Evolutionary conservation across 2,888 invertebrate species (phyloP).

Genomic region (Cheilosia vulpina): DNA sequence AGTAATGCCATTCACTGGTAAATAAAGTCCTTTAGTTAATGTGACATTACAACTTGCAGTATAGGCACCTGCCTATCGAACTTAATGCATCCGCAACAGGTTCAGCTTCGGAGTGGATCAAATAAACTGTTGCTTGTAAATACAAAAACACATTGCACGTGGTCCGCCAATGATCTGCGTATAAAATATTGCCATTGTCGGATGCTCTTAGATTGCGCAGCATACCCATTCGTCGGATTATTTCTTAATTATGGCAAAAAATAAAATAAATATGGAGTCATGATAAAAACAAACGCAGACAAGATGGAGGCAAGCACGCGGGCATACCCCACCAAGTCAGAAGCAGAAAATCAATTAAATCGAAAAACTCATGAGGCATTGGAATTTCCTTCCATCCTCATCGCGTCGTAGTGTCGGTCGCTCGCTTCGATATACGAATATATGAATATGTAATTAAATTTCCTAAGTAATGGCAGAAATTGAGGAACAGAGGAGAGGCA

Average conservation of each 20-base stretch:
- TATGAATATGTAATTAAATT: slow-evolving; percentile 67
- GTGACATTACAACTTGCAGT: slow-evolving; percentile 15
- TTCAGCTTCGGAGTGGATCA: slow-evolving; percentile 14
- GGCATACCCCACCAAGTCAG: neutral
- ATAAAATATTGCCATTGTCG: slow-evolving; percentile 48
- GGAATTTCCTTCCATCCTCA: slow-evolving; percentile 26
- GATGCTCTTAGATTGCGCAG: slow-evolving; percentile 52
- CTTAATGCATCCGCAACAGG: slow-evolving; percentile 33
- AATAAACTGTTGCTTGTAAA: slow-evolving; percentile 1
- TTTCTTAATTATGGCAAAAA: slow-evolving; percentile 71
- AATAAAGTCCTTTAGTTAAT: slow-evolving; percentile 68
- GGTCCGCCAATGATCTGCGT: neutral
- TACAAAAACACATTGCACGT: slow-evolving; percentile 4
- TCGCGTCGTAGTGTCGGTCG: slow-evolving; percentile 1
- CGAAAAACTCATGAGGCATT: slow-evolving; percentile 53
- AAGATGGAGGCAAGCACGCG: slow-evolving; percentile 26
- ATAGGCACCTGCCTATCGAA: neutral
- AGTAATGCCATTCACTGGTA: slow-evolving; percentile 1
- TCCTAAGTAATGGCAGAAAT: slow-evolving; percentile 46
- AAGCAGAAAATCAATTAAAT: slow-evolving; percentile 58
- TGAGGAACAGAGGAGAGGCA: slow-evolving; percentile 19
- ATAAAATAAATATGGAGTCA: slow-evolving; percentile 49
- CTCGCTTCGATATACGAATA: slow-evolving; percentile 36
- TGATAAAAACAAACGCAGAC: slow-evolving; percentile 20
- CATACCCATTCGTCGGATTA: slow-evolving; percentile 49